Evolutionary conservation across 1,140 invertebrate species (phyloP).

Genomic region (Euschistus heros): DNA sequence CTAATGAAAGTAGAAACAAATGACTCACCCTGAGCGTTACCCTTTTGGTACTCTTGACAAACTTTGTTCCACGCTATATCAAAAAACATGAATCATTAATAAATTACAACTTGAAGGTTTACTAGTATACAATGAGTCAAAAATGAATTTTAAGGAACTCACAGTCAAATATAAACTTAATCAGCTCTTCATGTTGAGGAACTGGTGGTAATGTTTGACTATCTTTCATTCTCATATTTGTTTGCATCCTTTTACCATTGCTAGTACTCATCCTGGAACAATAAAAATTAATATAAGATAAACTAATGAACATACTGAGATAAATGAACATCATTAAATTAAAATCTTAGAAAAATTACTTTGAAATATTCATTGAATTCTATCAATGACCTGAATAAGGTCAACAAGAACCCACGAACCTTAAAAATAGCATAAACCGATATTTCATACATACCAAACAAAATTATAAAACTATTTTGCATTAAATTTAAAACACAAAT

Average conservation of each 20-base stretch:
- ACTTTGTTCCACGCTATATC: constrained; percentile 19
- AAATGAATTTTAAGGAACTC: constrained; percentile 21
- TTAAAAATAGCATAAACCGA: too few species aligned
- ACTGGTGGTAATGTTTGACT: constrained; percentile 12
- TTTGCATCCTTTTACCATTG: constrained; percentile 39
- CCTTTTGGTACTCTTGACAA: constrained; percentile 13
- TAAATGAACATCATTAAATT: background rate
- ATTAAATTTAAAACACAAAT: too few species aligned
- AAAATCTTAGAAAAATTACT: background rate
- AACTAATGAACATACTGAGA: too few species aligned
- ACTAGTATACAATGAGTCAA: background rate
- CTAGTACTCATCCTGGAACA: constrained; percentile 33
- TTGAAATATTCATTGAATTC: background rate
- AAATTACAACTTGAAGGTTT: background rate
- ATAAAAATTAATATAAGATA: background rate
- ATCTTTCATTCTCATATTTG: constrained; percentile 31
- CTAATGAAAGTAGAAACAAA: background rate
- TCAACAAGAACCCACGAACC: too few species aligned
- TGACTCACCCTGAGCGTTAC: constrained; percentile 17
- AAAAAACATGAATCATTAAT: constrained; percentile 21
- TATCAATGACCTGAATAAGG: too few species aligned
- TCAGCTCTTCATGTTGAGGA: constrained; percentile 18
- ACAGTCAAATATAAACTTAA: constrained; percentile 18
- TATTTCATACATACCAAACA: too few species aligned
- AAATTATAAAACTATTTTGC: too few species aligned